phyloP scores from a whole-genome alignment of 2,888 invertebrate genomes.

The Epinotia ramella region DNA sequence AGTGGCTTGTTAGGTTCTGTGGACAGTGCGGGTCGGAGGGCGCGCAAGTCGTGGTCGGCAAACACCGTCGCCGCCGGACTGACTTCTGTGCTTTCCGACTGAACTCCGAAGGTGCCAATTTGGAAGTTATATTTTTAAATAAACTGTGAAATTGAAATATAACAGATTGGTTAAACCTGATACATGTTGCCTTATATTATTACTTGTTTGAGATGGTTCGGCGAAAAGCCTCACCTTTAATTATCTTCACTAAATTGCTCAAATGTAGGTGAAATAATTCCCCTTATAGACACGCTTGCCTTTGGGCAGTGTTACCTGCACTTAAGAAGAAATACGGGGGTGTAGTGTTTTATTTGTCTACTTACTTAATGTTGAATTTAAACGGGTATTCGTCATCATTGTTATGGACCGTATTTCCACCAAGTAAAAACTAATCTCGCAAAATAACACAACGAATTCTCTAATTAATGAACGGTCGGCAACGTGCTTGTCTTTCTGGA shows the following conservation, averaged over 20 bases:
- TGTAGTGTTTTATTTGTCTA: too few species aligned
- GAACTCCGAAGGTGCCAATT: neutral
- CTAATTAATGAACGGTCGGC: too few species aligned
- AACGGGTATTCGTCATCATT: too few species aligned
- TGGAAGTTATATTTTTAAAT: neutral
- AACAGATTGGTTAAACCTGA: neutral
- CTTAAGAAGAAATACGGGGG: too few species aligned
- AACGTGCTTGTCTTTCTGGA: too few species aligned
- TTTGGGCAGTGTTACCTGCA: neutral
- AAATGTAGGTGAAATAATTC: neutral
- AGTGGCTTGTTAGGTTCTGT: conserved; percentile 72
- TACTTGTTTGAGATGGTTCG: neutral
- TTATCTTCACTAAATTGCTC: too few species aligned
- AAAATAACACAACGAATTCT: too few species aligned
- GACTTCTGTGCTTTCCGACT: neutral
- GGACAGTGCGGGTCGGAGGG: conserved; percentile 53
- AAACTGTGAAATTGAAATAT: neutral
- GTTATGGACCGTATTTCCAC: too few species aligned
- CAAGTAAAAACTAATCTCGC: too few species aligned
- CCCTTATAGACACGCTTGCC: neutral
- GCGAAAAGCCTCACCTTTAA: too few species aligned
- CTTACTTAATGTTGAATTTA: too few species aligned
- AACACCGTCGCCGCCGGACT: conserved; percentile 44
- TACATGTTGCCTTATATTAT: neutral
- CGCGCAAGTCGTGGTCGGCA: conserved; percentile 46